phyloP scores from a whole-genome alignment of 2,113 vertebrate genomes.

The Gnathonemus longibarbis region DNA sequence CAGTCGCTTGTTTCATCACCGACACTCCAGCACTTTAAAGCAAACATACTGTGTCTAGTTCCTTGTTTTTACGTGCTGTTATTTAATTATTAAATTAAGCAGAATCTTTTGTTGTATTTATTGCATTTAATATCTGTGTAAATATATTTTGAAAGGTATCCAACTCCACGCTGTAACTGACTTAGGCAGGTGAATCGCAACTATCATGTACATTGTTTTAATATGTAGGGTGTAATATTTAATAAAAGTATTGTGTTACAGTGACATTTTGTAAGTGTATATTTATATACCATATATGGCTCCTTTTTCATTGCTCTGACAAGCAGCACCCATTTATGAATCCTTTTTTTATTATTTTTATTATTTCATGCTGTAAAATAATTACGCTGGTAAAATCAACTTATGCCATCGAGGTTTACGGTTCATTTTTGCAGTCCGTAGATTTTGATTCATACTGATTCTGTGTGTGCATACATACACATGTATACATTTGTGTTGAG shows the following conservation, averaged over 20 bases:
- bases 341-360: background rate
- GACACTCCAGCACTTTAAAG: slow-evolving; percentile 53
- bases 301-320: background rate
- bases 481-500: background rate
- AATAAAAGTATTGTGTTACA: slow-evolving; percentile 21
- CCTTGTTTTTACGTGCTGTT: slow-evolving; percentile 39
- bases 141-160: slow-evolving; percentile 20
- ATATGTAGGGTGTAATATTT: slow-evolving; percentile 23
- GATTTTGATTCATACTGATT: background rate
- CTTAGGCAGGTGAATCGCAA: slow-evolving; percentile 7
- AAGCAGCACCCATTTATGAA: background rate
- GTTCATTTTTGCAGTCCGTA: background rate
- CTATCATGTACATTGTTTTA: slow-evolving; percentile 15
- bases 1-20: slow-evolving; percentile 36
- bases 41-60: slow-evolving; percentile 29
- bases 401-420: background rate
- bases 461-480: background rate
- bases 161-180: slow-evolving; percentile 4
- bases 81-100: slow-evolving; percentile 42
- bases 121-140: slow-evolving; percentile 18
- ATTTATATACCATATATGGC: slow-evolving; percentile 14
- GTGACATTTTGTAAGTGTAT: slow-evolving; percentile 21
- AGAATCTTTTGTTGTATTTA: slow-evolving; percentile 36
- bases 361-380: background rate
- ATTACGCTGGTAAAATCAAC: background rate